These are phyloP conservation scores for Parauchenoglanis ngamensis DNA, from an alignment of 2,797 vertebrate species.

Conservation along the genomic window DNA sequence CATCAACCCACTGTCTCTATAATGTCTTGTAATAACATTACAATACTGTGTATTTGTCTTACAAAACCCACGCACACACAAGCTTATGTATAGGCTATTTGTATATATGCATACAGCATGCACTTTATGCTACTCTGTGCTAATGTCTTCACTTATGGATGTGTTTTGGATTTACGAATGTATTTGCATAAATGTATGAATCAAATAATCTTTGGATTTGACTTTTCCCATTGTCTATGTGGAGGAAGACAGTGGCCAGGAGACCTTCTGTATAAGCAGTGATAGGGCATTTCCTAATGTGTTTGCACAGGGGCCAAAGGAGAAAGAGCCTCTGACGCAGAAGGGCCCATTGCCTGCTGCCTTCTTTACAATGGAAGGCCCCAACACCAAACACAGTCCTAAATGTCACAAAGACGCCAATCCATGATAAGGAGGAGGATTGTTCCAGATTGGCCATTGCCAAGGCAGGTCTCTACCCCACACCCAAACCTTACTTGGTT, in stretches of 20 bases:
- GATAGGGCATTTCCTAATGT: constrained; percentile 82
- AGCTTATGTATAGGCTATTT: not conserved
- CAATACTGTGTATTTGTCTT: not conserved
- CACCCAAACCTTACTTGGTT: constrained; percentile 29
- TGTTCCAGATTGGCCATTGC: constrained; percentile 43
- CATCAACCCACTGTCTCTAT: not conserved
- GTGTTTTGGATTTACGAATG: not conserved
- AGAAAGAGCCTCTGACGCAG: constrained; percentile 80
- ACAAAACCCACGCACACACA: not conserved
- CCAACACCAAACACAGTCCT: constrained; percentile 57
- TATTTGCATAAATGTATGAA: constrained; percentile 37
- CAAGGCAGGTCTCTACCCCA: constrained; percentile 29
- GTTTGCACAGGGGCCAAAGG: constrained; percentile 76
- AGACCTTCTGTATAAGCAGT: constrained; percentile 74
- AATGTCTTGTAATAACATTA: not conserved
- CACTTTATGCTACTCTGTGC: not conserved
- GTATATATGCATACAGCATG: not conserved
- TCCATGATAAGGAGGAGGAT: constrained; percentile 32
- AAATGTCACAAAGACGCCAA: constrained; percentile 57
- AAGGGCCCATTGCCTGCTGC: constrained; percentile 68
- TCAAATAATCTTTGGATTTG: constrained; percentile 38
- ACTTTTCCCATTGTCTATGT: constrained; percentile 41
- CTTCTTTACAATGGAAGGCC: constrained; percentile 56
- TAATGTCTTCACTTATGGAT: constrained; percentile 35
- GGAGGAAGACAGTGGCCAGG: constrained; percentile 39